Conservation (phyloP, 2,797 vertebrate genomes). For the Crenuchus spilurus region DNA sequence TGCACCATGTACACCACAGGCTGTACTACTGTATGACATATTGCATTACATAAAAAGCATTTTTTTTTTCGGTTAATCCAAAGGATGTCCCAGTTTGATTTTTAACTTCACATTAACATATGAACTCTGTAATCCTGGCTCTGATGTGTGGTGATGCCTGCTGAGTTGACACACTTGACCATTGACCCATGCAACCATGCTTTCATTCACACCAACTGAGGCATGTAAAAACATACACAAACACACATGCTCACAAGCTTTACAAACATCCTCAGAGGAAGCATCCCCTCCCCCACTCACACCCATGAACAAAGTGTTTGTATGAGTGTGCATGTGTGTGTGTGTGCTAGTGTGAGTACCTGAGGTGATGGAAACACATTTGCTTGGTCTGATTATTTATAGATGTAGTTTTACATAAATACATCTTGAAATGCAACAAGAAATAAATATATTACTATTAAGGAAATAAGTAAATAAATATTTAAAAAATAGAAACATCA, state of each 20-base stretch:
- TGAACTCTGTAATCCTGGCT: background rate
- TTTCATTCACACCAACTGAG: constrained; percentile 1
- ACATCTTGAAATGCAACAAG: no score
- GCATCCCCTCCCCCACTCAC: no score
- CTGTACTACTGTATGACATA: background rate
- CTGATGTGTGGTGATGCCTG: background rate
- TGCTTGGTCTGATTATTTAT: no score
- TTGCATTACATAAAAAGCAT: background rate
- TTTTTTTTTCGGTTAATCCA: background rate
- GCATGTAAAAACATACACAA: background rate
- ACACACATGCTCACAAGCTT: background rate
- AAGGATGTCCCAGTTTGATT: background rate
- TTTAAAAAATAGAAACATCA: no score
- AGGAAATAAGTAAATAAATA: no score
- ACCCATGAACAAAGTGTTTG: background rate
- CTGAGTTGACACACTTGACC: background rate
- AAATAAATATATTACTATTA: no score
- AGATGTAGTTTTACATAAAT: no score
- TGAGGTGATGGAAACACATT: no score
- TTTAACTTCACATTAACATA: background rate
- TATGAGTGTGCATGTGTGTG: background rate
- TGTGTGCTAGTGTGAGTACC: background rate
- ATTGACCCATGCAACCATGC: background rate
- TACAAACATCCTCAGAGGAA: background rate
- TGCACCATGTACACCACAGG: background rate